These are phyloP conservation scores for Syrrhaptes paradoxus DNA, from an alignment of 2,113 vertebrate genomes.

Conservation along the genomic window DNA sequence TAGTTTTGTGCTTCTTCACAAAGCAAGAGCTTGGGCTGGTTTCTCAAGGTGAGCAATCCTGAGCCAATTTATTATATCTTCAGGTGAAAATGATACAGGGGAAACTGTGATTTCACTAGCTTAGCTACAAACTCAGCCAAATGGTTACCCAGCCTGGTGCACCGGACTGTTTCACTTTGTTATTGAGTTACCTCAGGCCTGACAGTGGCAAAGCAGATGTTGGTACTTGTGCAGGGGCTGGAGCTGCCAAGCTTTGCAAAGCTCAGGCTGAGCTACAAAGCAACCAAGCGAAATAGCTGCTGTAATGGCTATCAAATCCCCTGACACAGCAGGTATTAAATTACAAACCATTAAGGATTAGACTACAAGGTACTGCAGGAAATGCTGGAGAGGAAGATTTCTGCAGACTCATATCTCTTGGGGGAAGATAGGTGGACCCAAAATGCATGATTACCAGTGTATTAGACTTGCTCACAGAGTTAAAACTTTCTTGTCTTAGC, in stretches of 20 bases:
- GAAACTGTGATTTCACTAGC: not conserved
- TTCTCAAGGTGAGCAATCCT: slow-evolving; percentile 9
- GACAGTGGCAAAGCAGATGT: not conserved
- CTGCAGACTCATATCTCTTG: accelerated
- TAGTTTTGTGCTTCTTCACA: slow-evolving; percentile 3
- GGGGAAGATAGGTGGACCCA: not conserved
- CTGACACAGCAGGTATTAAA: not conserved
- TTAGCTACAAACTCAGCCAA: not conserved
- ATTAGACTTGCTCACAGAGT: not conserved
- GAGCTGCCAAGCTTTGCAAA: not conserved
- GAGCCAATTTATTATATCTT: slow-evolving; percentile 35
- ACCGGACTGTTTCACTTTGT: not conserved
- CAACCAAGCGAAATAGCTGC: not conserved
- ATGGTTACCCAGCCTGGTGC: not conserved
- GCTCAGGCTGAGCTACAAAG: not conserved
- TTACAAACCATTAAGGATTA: not conserved
- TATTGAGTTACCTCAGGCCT: slow-evolving; percentile 37
- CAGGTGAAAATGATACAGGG: slow-evolving; percentile 5
- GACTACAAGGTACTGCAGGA: not conserved
- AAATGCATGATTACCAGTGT: accelerated
- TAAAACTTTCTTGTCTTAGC: not conserved
- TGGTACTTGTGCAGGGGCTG: not conserved
- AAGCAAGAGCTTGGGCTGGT: not conserved
- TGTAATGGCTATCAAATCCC: not conserved
- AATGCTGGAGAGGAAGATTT: not conserved